Evolutionary conservation across 2,888 invertebrate species (phyloP), one percentile per base, ranked within the genome.

Genomic region (Drosophila aldrichi): DNA sequence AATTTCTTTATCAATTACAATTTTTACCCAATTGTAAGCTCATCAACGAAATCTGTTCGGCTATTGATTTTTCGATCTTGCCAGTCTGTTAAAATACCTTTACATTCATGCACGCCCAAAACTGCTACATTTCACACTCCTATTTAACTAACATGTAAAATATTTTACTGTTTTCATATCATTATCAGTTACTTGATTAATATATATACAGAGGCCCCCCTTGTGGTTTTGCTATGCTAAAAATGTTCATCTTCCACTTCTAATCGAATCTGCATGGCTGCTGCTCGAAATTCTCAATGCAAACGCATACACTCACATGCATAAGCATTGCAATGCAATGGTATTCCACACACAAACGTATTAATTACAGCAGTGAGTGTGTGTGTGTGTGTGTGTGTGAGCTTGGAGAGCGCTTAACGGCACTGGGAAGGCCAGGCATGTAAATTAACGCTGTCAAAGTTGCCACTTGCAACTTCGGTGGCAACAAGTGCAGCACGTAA

Each of bases 381-480:
- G 48, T 55, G 38, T 25, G 54, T 54, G 44, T 61, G 56, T 51
- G 38, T 51, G 56, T 49, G 38, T 58, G 55, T 46, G 44, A 55
- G 61, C 29, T 44, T 78, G 61, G 43, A 55, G 32, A 22, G 22
- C 56, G 48, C 51, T 59, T 18, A 40, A 48, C 29, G 22, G 43
- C 54, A 54, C 34, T 40, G 46, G 46, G 52, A 46, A 58, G 70
- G 43, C 5, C 49, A 43, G 63, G 77, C 41, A 63, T 57, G 73
- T 60, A 73, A 67, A 73, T 77, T 77, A 68, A 73, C 62, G 75
- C 67, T 72, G 60, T 63, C 60, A 29, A 48, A 66, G 77, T 57
- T 77, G 73, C 75, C 75, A 77, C 62, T 72, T 77, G 73, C 77
- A 77, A 62, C 64, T 64, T 76, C 18, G 71, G 77, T 57, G 68